A percentile compares a stretch with the other conserved stretches of the same genome.
These are phyloP conservation scores for Blastobasis lacticolella DNA, from an alignment of 2,888 invertebrate genomes.

Conservation along the genomic window DNA sequence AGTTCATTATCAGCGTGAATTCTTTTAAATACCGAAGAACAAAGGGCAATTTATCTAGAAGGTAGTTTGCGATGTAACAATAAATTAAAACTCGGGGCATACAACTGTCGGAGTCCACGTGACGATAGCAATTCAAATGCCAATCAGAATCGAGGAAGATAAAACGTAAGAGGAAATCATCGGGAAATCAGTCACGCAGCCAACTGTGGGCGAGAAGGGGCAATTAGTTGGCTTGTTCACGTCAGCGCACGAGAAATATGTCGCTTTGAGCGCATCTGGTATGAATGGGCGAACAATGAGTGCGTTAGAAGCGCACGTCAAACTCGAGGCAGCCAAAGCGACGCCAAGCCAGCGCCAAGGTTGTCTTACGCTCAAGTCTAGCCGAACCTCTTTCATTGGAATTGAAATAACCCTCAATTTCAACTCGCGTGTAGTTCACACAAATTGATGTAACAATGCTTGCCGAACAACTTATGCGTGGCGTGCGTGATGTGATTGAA, in stretches of 20 bases:
- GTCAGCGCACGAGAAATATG: constrained; percentile 47
- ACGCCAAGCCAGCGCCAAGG: constrained; percentile 37
- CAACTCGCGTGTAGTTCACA: too few relatives aligned
- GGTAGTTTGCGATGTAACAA: constrained; percentile 10
- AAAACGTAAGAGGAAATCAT: constrained; percentile 35
- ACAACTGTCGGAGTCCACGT: constrained; percentile 25
- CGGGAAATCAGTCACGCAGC: constrained; percentile 35
- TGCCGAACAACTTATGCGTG: too few relatives aligned
- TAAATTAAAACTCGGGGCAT: constrained; percentile 22
- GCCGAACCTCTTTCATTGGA: too few relatives aligned
- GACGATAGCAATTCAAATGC: constrained; percentile 38
- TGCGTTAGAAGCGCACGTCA: constrained; percentile 30
- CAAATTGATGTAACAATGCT: too few relatives aligned
- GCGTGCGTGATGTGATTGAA: too few relatives aligned
- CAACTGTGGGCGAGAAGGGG: constrained; percentile 43
- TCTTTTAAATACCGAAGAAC: constrained; percentile 1
- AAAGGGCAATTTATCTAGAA: constrained; percentile 8
- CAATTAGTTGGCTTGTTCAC: constrained; percentile 45
- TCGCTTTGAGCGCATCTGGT: constrained; percentile 31
- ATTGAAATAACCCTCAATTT: too few relatives aligned
- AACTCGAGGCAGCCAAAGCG: constrained; percentile 36
- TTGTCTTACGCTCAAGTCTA: constrained; percentile 9
- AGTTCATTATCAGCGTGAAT: constrained; percentile 8
- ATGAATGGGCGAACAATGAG: constrained; percentile 31
- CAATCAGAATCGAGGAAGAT: constrained; percentile 40